Evolutionary conservation across 2,888 invertebrate species (phyloP).

Genomic region (Prosopocoilus inquinatus): DNA sequence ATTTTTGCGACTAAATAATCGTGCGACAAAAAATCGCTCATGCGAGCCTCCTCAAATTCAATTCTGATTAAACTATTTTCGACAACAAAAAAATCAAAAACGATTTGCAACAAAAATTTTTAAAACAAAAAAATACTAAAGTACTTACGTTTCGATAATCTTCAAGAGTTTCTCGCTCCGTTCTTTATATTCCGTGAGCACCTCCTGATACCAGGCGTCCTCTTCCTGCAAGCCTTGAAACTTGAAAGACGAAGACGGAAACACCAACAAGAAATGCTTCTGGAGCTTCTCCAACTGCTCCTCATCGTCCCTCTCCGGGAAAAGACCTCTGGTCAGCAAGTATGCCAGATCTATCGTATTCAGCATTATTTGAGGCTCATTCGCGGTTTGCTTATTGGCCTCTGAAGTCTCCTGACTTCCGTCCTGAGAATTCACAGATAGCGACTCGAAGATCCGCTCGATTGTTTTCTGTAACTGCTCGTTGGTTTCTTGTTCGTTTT

Average conservation of each 20-base stretch:
- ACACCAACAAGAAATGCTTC: conserved; percentile 41
- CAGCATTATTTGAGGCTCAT: background rate
- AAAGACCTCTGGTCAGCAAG: conserved; percentile 29
- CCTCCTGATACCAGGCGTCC: conserved; percentile 16
- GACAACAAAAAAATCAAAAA: too few species aligned
- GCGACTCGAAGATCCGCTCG: conserved; percentile 12
- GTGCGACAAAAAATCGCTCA: too few species aligned
- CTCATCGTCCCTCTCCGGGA: conserved; percentile 35
- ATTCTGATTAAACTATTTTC: too few species aligned
- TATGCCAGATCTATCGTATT: conserved; percentile 20
- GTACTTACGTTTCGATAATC: conserved; percentile 26
- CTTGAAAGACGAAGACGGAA: conserved; percentile 27
- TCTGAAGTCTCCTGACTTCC: background rate
- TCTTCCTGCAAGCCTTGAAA: conserved; percentile 25
- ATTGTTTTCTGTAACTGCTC: conserved; percentile 20
- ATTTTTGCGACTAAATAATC: too few species aligned
- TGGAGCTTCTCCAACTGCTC: conserved; percentile 36
- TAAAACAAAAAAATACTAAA: background rate
- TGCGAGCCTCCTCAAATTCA: too few species aligned
- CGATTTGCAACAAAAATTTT: background rate
- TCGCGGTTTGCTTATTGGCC: background rate
- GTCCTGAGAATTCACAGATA: background rate
- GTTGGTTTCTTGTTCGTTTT: conserved; percentile 23
- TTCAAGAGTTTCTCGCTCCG: conserved; percentile 26
- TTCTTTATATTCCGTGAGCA: conserved; percentile 5